Evolutionary conservation across 1,140 invertebrate genomes (phyloP).

Genomic region (Drosophila tristis): DNA sequence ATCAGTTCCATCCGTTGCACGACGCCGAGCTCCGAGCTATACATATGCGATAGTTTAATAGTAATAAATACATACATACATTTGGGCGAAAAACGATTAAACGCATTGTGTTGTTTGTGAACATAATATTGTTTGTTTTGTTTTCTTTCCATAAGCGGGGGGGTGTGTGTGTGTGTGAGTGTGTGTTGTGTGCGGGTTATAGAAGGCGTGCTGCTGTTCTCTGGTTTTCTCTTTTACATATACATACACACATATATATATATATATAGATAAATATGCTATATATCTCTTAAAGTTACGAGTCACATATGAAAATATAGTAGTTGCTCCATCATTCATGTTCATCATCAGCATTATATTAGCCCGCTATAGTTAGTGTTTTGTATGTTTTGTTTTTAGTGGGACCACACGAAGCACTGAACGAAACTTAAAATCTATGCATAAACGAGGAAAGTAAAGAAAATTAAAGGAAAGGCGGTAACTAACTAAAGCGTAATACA

Average conservation of each 20-base stretch:
- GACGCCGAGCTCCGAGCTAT: slow-evolving; percentile 32
- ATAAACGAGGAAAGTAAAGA: slow-evolving; percentile 55
- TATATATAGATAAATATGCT: slow-evolving; percentile 70
- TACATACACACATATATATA: slow-evolving; percentile 61
- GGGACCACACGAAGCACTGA: slow-evolving; percentile 61
- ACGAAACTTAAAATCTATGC: slow-evolving; percentile 66
- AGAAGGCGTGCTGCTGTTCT: slow-evolving; percentile 55
- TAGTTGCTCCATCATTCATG: slow-evolving; percentile 50
- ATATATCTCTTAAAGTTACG: slow-evolving; percentile 74
- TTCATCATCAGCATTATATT: slow-evolving; percentile 36
- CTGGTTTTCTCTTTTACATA: slow-evolving; percentile 53
- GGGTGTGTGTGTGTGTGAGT: slow-evolving; percentile 52
- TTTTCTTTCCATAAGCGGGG: slow-evolving; percentile 48
- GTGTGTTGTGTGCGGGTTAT: slow-evolving; percentile 46
- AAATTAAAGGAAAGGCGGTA: slow-evolving; percentile 50
- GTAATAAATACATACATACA: slow-evolving; percentile 51
- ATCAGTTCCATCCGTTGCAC: slow-evolving; percentile 46
- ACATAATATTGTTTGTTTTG: slow-evolving; percentile 41
- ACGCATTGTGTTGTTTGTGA: slow-evolving; percentile 52
- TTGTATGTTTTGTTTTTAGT: slow-evolving; percentile 26
- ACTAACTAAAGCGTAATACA: slow-evolving; percentile 75
- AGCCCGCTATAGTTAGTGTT: slow-evolving; percentile 40
- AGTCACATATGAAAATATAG: slow-evolving; percentile 82
- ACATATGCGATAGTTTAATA: slow-evolving; percentile 55
- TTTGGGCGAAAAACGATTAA: slow-evolving; percentile 53